Conservation (phyloP, 2,888 invertebrate species). For the Agrilus biguttatus region DNA sequence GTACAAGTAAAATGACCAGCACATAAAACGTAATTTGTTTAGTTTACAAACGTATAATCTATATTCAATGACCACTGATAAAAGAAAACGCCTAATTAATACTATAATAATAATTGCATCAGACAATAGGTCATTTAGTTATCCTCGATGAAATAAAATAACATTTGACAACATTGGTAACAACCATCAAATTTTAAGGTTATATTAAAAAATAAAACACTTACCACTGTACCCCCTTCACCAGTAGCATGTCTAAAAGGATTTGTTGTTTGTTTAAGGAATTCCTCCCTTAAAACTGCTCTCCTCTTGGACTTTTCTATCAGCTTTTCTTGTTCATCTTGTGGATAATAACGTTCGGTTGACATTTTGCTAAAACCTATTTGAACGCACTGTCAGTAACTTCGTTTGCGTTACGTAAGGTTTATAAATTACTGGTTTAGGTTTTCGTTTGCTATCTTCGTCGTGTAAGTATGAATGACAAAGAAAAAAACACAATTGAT, state of each 20-base stretch:
- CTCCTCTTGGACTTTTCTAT: slow-evolving; percentile 47
- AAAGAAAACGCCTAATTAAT: too few relatives aligned
- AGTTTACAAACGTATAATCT: too few relatives aligned
- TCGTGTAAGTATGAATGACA: too few relatives aligned
- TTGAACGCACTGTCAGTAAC: background rate
- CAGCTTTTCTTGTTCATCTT: slow-evolving; percentile 35
- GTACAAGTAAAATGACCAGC: too few relatives aligned
- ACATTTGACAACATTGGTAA: background rate
- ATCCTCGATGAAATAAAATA: background rate
- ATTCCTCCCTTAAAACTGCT: slow-evolving; percentile 49
- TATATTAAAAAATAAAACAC: slow-evolving; percentile 22
- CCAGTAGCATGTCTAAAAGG: slow-evolving; percentile 53
- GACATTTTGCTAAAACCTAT: slow-evolving; percentile 22
- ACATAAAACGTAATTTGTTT: too few relatives aligned
- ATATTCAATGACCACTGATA: too few relatives aligned
- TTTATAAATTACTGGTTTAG: background rate
- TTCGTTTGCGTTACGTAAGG: slow-evolving; percentile 1
- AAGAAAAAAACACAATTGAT: too few relatives aligned
- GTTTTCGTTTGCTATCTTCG: too few relatives aligned
- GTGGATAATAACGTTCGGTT: slow-evolving; percentile 38
- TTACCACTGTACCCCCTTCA: slow-evolving; percentile 58
- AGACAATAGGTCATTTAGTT: too few relatives aligned
- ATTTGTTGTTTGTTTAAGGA: slow-evolving; percentile 52
- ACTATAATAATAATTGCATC: too few relatives aligned
- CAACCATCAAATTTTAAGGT: too few relatives aligned